Conservation (phyloP, 2,797 vertebrate species). For the Cyprinodon diabolis region DNA sequence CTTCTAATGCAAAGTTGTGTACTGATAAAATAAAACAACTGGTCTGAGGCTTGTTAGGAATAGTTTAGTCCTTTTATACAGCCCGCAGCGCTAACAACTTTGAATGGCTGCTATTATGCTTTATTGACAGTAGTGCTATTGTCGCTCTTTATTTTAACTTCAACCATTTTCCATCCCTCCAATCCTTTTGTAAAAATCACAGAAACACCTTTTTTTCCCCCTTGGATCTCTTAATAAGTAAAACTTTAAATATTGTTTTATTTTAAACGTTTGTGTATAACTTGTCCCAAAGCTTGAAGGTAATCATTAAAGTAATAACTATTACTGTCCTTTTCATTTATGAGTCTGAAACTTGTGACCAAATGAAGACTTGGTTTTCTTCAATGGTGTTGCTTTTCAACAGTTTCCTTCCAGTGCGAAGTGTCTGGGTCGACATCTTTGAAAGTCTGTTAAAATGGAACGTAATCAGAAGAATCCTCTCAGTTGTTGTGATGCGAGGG, state of each 20-base stretch:
- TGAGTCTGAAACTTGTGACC: not conserved
- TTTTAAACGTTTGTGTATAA: slow-evolving; percentile 17
- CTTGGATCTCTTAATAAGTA: not conserved
- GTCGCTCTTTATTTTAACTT: slow-evolving; percentile 4
- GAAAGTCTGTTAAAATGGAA: not conserved
- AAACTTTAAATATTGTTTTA: not conserved
- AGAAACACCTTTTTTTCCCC: not conserved
- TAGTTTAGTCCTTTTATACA: not conserved
- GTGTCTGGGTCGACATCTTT: not conserved
- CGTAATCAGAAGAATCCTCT: not conserved
- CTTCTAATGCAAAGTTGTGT: not conserved
- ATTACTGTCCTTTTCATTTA: slow-evolving; percentile 2
- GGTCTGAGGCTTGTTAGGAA: not conserved
- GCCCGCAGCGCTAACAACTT: slow-evolving; percentile 1
- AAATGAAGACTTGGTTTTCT: not conserved
- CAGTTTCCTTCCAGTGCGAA: not conserved
- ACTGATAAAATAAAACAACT: not conserved
- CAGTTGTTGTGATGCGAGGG: not conserved
- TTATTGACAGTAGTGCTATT: slow-evolving; percentile 28
- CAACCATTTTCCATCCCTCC: slow-evolving; percentile 34
- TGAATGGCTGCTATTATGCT: slow-evolving; percentile 38
- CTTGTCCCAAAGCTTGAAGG: slow-evolving; percentile 4
- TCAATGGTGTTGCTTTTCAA: not conserved
- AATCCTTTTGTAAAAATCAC: not conserved
- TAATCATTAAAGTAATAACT: slow-evolving; percentile 32